A percentile compares a stretch with the other conserved stretches of the same genome.
Evolutionary conservation across 2,888 invertebrate genomes (phyloP).

Genomic region (Alviniconcha strummeri): DNA sequence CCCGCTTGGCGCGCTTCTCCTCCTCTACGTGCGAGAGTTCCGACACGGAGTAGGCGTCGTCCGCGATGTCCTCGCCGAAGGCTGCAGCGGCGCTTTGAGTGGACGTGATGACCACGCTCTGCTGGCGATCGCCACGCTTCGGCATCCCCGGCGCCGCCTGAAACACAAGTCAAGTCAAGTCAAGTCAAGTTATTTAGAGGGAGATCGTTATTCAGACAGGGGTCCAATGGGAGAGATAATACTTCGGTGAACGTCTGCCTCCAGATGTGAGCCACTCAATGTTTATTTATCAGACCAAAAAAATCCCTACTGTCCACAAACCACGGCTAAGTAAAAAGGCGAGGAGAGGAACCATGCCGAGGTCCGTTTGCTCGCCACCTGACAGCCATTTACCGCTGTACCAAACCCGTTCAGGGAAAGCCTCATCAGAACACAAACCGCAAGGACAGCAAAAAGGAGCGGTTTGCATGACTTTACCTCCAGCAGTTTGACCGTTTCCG

Average conservation of each 20-base stretch:
- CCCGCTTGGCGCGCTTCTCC: conserved; percentile 25
- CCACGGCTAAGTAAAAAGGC: too few species aligned
- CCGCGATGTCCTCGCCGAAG: conserved; percentile 60
- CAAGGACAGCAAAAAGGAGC: too few species aligned
- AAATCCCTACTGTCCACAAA: too few species aligned
- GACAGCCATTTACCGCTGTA: too few species aligned
- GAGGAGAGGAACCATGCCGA: too few species aligned
- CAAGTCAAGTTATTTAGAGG: not conserved
- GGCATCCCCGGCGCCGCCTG: not conserved
- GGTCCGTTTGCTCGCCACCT: too few species aligned
- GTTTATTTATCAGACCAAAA: too few species aligned
- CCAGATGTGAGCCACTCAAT: too few species aligned
- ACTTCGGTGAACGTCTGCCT: not conserved
- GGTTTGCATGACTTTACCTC: too few species aligned
- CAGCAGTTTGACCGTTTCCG: too few species aligned
- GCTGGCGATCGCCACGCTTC: not conserved
- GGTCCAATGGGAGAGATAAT: not conserved
- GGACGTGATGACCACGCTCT: conserved; percentile 22
- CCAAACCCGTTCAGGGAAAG: too few species aligned
- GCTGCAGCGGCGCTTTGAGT: conserved; percentile 53
- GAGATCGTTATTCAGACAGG: not conserved
- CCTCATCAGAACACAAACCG: too few species aligned
- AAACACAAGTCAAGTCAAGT: not conserved
- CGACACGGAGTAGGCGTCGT: conserved; percentile 49
- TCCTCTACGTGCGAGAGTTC: conserved; percentile 43